Base-by-base conservation (phyloP, 2,888 invertebrate genomes). In the Scaeva pyrastri region DNA sequence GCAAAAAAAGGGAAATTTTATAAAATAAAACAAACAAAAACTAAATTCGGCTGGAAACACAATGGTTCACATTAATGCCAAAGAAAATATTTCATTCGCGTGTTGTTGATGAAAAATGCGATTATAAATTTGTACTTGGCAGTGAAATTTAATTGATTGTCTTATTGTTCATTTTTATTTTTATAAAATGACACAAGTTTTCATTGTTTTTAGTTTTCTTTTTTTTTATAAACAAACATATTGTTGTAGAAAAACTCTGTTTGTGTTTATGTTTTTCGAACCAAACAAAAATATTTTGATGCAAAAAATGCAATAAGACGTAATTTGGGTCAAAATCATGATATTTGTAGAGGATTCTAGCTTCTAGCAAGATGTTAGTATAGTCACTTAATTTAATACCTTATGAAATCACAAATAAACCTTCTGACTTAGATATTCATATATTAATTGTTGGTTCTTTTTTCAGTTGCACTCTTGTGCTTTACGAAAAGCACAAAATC, bases 401-500 rank as follows among this genome's bases (percentile, higher is more conserved):
- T n/a, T n/a, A 31, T 8, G 1, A 31, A 31, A 31, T 31, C 5
- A 31, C 31, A 31, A 31, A 31, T 26, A 31, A 31, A 31, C 31
- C 6, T 31, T 31, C 8, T 31, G n/a, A n/a, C n/a, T 31, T 2
- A 31, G 31, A 31, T 31, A 31, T 31, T 31, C 2, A 31, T 7
- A 31, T 31, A 31, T 31, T 31, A 7, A 31, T 31, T 1, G 31
- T 4, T 31, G 3, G 14, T 58, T 36, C 23, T 31, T 11, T 43
- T 75, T 89, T 2, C 87, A 93, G 93, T 64, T 91, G 91, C 88
- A 91, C 91, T 10, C 80, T 92, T 0, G 86, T 92, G 19, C 87
- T 91, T 0, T 92, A 91, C 88, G 92, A 92, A 79, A 90, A 90
- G 71, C 90, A 90, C 31, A 89, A 90, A 80, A 88, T 92, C 10